A percentile compares a stretch with the other conserved stretches of the same genome.
These are phyloP conservation scores for Invenusta paracnida DNA, from an alignment of 2,888 invertebrate species.

Conservation along the genomic window DNA sequence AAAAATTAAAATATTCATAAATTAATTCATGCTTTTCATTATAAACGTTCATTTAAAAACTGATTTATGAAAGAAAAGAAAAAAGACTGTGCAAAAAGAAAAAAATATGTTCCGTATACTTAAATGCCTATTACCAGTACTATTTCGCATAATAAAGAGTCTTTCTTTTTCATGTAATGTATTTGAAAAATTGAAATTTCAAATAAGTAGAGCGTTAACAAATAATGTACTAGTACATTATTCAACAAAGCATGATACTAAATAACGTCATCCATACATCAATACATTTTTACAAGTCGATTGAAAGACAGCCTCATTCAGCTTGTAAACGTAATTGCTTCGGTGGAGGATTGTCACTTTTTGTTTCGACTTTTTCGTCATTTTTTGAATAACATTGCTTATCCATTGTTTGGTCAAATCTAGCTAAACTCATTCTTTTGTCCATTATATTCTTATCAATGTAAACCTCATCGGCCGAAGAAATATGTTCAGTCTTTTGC, in stretches of 20 bases:
- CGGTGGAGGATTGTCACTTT: neutral
- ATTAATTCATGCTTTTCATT: too few species aligned
- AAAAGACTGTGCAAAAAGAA: too few species aligned
- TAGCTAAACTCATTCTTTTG: neutral
- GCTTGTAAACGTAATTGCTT: neutral
- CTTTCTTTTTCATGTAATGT: neutral
- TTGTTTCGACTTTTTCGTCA: neutral
- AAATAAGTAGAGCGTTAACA: neutral
- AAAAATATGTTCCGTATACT: too few species aligned
- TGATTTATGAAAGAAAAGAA: too few species aligned
- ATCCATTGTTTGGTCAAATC: neutral
- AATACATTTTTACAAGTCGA: neutral
- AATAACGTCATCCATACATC: neutral
- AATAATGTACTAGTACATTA: too few species aligned
- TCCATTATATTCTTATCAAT: neutral
- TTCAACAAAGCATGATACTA: too few species aligned
- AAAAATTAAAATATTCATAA: too few species aligned
- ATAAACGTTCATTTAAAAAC: too few species aligned
- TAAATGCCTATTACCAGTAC: neutral
- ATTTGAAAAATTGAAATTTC: neutral
- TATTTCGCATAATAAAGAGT: neutral
- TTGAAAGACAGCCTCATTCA: too few species aligned
- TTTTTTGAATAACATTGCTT: neutral
- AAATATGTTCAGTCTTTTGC: neutral
- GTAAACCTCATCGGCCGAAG: constrained; percentile 5